Conservation (phyloP, 2,888 invertebrate species). For the Daptonema setosum region DNA sequence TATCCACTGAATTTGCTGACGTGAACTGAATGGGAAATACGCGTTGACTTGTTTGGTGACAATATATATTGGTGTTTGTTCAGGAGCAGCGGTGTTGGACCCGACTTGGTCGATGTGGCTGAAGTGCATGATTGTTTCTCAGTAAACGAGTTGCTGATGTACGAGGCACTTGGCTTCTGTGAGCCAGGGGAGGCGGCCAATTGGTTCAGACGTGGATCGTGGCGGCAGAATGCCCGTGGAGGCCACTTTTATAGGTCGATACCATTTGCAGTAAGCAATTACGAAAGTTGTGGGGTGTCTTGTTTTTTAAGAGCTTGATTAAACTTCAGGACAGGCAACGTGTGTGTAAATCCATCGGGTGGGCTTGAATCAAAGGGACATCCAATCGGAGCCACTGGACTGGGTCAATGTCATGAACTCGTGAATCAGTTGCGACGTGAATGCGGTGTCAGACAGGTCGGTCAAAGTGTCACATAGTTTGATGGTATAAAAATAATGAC, state of each 20-base stretch:
- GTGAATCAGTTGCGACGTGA: constrained; percentile 59
- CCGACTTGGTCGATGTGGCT: background rate
- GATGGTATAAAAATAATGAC: background rate
- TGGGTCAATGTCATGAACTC: constrained; percentile 67
- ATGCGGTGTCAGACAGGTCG: background rate
- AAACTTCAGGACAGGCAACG: constrained; percentile 29
- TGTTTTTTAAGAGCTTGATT: background rate
- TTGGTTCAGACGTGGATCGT: constrained; percentile 12
- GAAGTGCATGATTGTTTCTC: constrained; percentile 94
- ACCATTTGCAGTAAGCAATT: background rate
- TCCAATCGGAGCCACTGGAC: constrained; percentile 69
- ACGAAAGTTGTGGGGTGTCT: too few relatives aligned
- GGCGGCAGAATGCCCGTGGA: constrained; percentile 18
- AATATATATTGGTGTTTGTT: background rate
- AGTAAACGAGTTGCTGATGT: constrained; percentile 77
- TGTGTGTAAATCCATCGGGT: constrained; percentile 83
- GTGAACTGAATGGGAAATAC: too few relatives aligned
- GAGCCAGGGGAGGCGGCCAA: constrained; percentile 19
- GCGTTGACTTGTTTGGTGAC: too few relatives aligned
- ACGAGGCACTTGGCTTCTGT: constrained; percentile 77
- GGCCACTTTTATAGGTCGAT: constrained; percentile 10
- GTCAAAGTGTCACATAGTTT: too few relatives aligned
- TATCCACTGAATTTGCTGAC: too few relatives aligned
- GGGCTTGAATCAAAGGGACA: constrained; percentile 89
- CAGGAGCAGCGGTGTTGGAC: background rate